Percentiles rank a stretch among this genome's conserved stretches.
These are phyloP conservation scores for Ectropis grisescens DNA, from an alignment of 1,140 invertebrate species.

Conservation along the genomic window DNA sequence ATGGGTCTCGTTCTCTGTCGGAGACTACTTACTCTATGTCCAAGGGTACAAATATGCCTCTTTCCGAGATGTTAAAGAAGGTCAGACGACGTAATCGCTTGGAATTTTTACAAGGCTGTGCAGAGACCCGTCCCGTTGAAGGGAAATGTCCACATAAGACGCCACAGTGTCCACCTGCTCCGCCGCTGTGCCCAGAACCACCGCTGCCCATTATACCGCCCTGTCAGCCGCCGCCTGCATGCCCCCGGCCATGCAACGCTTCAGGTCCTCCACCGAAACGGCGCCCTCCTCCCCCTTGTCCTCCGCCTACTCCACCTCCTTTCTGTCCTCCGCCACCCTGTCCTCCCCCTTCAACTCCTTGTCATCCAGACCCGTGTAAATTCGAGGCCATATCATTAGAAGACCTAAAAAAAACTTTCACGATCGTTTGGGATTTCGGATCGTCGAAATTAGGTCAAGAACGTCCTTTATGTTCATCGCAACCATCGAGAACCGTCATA, in stretches of 20 bases:
- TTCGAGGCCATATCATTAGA: too few species aligned
- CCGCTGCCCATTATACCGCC: not conserved
- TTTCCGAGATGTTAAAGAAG: conserved; percentile 24
- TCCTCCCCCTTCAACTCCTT: conserved; percentile 1
- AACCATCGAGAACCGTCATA: too few species aligned
- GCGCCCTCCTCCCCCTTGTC: conserved; percentile 10
- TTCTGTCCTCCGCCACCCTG: conserved; percentile 3
- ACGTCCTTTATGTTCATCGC: too few species aligned
- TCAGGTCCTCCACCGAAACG: conserved; percentile 8
- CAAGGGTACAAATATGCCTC: too few species aligned
- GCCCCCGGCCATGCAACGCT: conserved; percentile 20
- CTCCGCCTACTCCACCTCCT: conserved; percentile 8
- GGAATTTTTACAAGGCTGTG: conserved; percentile 9
- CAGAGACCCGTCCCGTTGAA: conserved; percentile 8
- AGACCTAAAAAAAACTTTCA: not conserved
- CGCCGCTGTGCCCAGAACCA: conserved; percentile 12
- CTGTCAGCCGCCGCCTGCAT: conserved; percentile 4
- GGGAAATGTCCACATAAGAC: conserved; percentile 11
- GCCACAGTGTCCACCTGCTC: conserved; percentile 9
- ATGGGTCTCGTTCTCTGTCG: too few species aligned
- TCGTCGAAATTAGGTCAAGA: too few species aligned
- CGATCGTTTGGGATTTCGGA: conserved; percentile 1
- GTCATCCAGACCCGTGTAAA: too few species aligned
- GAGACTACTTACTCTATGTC: too few species aligned
- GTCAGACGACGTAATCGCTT: conserved; percentile 23